Evolutionary conservation across 1,140 invertebrate genomes (phyloP), one percentile per base, ranked within the genome.

Genomic region (Nebria ingens): DNA sequence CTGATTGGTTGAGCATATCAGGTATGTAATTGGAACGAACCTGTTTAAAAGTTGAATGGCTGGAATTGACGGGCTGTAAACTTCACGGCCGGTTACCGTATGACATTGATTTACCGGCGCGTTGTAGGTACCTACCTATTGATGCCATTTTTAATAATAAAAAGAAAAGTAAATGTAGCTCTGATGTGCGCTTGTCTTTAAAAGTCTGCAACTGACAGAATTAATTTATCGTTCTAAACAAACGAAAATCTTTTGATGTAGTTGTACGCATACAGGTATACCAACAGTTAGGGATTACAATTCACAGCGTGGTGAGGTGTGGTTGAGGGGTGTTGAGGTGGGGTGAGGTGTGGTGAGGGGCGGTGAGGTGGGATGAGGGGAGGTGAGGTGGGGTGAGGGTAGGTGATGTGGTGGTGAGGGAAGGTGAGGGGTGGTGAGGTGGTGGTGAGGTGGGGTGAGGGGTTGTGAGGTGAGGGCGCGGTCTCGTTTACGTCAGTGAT

Each of bases 41-140:
- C n/a, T 34, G 25, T 34, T 34, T 34, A 34, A 34, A 34, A 34
- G n/a, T 34, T 34, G 25, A 34, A 34, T n/a, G 25, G 6, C 25
- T 34, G 25, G 25, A 34, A 34, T n/a, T 34, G 25, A n/a, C 25
- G 25, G 25, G 25, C 25, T 34, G 25, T 34, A n/a, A 34, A 34
- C 25, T 34, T 34, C 25, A 34, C 25, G 25, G 25, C 25, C 25
- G 19, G 59, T 23, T 53, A 49, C 58, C 13, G 21, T 23, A 29
- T 57, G 52, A 55, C 55, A 34, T n/a, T 6, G 25, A 34, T 34
- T 34, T n/a, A 34, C 25, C 25, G n/a, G n/a, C n/a, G n/a, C n/a
- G n/a, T n/a, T n/a, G n/a, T n/a, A 34, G 6, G 25, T 34, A 34
- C 25, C 25, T 34, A 34, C 25, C 25, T 34, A n/a, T n/a, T 34